Evolutionary conservation across 2,797 vertebrate species (phyloP), one percentile per base, ranked within the genome.

Genomic region (Phaenicophaeus curvirostris): DNA sequence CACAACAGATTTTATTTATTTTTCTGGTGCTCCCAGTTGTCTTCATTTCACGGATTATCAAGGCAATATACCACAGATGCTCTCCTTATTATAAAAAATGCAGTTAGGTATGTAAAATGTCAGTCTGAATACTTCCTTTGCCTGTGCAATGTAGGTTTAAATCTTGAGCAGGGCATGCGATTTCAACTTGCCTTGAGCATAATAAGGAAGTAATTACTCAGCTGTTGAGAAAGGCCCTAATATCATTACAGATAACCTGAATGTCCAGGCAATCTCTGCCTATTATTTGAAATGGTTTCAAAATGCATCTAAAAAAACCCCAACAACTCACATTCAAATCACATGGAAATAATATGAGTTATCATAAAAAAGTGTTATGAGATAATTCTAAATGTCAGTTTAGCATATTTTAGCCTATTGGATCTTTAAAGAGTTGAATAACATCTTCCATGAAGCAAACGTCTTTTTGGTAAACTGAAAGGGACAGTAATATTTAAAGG

Each of bases 381-480:
- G 95, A 97, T 97, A 96, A 97, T 97, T 96, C 95, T 97, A 97
- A 98, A 98, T 98, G 97, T 98, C 97, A 97, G 57, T 97, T 97
- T 97, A 97, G 92, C 96, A 96, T 97, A 97, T 97, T 97, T 97
- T 94, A 96, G 93, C 82, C 93, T 94, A 91, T 51, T 96, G 95
- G 92, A 97, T 97, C 95, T 97, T 96, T 93, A 96, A 96, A 91
- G 96, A 95, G 88, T 91, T 94, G 95, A 97, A 94, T 94, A 97
- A 95, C 78, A 92, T 95, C 95, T 97, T 97, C 97, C 94, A 94
- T 66, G 94, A 96, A 95, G 95, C 89, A 95, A 97, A 97, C 96
- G 97, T 94, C 82, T 95, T 95, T 97, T 96, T 96, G 95, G 95
- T 97, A 96, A 97, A 97, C 95, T 95, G 92, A 96, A 97, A 97